Percentiles rank a stretch among this genome's conserved stretches.
These are phyloP conservation scores for Ptilodon capucinus DNA, from an alignment of 2,888 invertebrate genomes.

Conservation along the genomic window DNA sequence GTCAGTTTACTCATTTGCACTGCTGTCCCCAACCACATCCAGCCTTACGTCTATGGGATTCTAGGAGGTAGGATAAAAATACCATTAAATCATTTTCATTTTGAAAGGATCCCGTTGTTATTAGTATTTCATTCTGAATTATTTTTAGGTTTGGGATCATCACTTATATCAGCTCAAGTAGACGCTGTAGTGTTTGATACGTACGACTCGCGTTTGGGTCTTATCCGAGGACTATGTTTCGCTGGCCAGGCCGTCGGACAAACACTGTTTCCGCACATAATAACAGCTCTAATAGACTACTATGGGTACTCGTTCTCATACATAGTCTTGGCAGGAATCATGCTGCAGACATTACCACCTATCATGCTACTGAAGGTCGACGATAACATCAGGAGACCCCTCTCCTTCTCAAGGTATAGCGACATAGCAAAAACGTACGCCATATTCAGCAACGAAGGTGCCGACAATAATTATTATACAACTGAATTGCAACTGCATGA, in stretches of 20 bases:
- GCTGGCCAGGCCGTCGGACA: conserved; percentile 75
- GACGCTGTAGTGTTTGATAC: conserved; percentile 75
- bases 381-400: conserved; percentile 48
- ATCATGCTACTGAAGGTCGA: conserved; percentile 65
- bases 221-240: conserved; percentile 65
- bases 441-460: conserved; percentile 60
- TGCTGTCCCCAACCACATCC: conserved; percentile 52
- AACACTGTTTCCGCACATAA: conserved; percentile 70
- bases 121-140: conserved; percentile 2
- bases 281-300: conserved; percentile 60
- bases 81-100: not conserved
- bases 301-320: conserved; percentile 66
- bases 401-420: conserved; percentile 63
- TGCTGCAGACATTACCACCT: conserved; percentile 70
- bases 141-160: conserved; percentile 72
- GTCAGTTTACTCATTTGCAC: conserved; percentile 58
- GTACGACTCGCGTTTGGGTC: conserved; percentile 65
- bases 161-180: conserved; percentile 73
- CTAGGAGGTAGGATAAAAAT: conserved; percentile 55
- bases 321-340: conserved; percentile 63
- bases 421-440: conserved; percentile 68
- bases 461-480: conserved; percentile 49
- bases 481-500: conserved; percentile 70
- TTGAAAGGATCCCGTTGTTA: not conserved
- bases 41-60: conserved; percentile 63